These are phyloP conservation scores for Rhadinocentrus ornatus DNA, from an alignment of 2,797 vertebrate genomes.

Conservation along the genomic window DNA sequence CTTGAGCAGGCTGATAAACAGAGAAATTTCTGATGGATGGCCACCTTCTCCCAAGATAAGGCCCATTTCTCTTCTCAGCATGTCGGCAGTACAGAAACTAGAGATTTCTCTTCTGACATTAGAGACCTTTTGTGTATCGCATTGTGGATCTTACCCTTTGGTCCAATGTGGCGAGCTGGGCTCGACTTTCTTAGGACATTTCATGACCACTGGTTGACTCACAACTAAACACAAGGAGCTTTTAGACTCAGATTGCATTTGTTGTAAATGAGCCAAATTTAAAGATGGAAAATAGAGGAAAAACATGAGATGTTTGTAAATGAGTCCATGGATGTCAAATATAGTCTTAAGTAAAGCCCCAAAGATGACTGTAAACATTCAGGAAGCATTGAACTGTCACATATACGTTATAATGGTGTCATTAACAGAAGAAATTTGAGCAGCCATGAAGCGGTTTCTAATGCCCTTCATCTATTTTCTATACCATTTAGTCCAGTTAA, in stretches of 20 bases:
- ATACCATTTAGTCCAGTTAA: too few relatives aligned
- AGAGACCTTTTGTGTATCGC: conserved; percentile 62
- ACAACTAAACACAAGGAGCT: conserved; percentile 1
- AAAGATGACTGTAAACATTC: conserved; percentile 29
- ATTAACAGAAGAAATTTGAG: too few relatives aligned
- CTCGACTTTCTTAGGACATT: conserved; percentile 27
- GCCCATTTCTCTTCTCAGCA: conserved; percentile 70
- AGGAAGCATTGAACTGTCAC: conserved; percentile 28
- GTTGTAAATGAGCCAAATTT: conserved; percentile 36
- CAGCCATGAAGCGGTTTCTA: too few relatives aligned
- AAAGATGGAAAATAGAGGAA: conserved; percentile 22
- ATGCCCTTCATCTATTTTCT: too few relatives aligned
- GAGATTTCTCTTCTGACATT: conserved; percentile 70
- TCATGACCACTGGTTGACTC: neutral
- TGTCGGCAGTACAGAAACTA: conserved; percentile 61
- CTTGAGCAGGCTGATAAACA: conserved; percentile 77
- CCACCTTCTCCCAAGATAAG: conserved; percentile 72
- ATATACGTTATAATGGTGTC: neutral
- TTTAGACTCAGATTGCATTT: conserved; percentile 24
- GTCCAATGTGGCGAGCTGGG: conserved; percentile 13
- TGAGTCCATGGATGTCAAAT: conserved; percentile 38
- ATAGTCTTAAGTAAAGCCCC: conserved; percentile 34
- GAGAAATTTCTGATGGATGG: conserved; percentile 78
- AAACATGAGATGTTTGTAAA: conserved; percentile 3
- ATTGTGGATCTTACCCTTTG: conserved; percentile 46